Conservation (phyloP, 2,888 invertebrate species). For the Drosophila subsilvestris region DNA sequence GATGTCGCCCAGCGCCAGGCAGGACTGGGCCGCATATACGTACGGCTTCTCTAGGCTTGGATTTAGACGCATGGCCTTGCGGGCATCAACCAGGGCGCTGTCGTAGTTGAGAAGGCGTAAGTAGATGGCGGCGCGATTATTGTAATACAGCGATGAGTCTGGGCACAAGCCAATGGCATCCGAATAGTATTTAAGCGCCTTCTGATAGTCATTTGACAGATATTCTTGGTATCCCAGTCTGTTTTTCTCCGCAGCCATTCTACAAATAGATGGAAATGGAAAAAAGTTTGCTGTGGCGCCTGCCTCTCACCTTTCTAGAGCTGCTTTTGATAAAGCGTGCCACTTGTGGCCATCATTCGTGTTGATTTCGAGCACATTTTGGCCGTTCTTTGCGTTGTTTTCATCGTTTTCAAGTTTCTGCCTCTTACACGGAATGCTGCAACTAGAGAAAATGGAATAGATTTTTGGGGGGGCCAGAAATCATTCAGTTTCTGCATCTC, state of each 20-base stretch:
- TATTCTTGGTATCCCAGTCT: constrained; percentile 95
- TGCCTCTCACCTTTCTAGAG: too few species aligned
- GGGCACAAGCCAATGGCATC: constrained; percentile 96
- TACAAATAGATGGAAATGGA: constrained; percentile 76
- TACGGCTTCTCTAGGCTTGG: constrained; percentile 91
- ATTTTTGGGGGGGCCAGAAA: too few species aligned
- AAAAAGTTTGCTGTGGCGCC: constrained; percentile 21
- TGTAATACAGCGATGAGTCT: constrained; percentile 93
- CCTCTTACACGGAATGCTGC: too few species aligned
- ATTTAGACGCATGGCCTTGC: constrained; percentile 90
- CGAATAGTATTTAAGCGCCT: constrained; percentile 92
- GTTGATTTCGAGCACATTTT: too few species aligned
- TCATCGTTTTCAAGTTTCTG: too few species aligned
- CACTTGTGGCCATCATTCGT: too few species aligned
- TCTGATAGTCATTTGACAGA: constrained; percentile 93
- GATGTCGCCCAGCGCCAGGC: constrained; percentile 90
- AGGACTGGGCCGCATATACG: constrained; percentile 93
- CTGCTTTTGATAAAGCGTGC: too few species aligned
- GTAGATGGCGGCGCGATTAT: constrained; percentile 96
- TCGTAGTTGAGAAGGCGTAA: constrained; percentile 95
- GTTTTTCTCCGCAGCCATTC: constrained; percentile 93
- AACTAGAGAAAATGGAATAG: too few species aligned
- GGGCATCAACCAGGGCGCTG: constrained; percentile 93
- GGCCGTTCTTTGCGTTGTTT: too few species aligned
- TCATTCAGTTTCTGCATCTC: too few species aligned